Percentiles rank a stretch among this genome's conserved stretches.
Evolutionary conservation across 92 coral and sea anemone species (phyloP).

Genomic region (Actinernus sp.): DNA sequence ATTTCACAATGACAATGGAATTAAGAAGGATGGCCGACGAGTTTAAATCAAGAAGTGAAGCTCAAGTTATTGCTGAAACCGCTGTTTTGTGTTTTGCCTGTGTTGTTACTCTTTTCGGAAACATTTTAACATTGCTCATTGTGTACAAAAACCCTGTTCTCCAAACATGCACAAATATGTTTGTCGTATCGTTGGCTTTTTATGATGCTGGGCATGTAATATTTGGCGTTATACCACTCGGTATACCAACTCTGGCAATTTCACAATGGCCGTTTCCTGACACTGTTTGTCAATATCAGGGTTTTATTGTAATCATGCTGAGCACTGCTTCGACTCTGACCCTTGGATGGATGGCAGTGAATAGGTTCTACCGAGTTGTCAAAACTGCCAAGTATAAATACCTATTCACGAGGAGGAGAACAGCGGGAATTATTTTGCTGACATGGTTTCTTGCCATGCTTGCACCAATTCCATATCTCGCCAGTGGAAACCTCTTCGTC

Average conservation of each 20-base stretch:
- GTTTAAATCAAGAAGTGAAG: too few species aligned
- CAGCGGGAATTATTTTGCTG: constrained; percentile 21
- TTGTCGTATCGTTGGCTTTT: constrained; percentile 65
- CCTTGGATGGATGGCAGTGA: too few species aligned
- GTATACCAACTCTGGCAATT: constrained; percentile 16
- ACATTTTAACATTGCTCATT: constrained; percentile 39
- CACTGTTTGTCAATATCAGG: too few species aligned
- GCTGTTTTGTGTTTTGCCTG: too few species aligned
- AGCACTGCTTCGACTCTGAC: constrained; percentile 61
- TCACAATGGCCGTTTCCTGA: too few species aligned
- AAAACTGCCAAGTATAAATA: constrained; percentile 30
- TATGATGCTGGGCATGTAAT: constrained; percentile 48
- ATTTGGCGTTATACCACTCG: constrained; percentile 26
- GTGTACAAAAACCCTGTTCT: constrained; percentile 18
- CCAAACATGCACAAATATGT: constrained; percentile 42
- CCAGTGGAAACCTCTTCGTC: too few species aligned
- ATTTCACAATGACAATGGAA: too few species aligned
- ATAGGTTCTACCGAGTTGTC: too few species aligned
- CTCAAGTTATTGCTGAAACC: too few species aligned
- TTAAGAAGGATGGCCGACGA: too few species aligned
- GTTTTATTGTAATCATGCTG: constrained; percentile 28
- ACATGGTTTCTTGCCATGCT: too few species aligned
- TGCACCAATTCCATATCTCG: too few species aligned
- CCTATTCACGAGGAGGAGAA: constrained; percentile 19
- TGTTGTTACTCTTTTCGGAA: constrained; percentile 46